Percentiles rank a stretch among this genome's conserved stretches.
Conservation (phyloP, 2,888 invertebrate species). For the Pardosa pseudoannulata region DNA sequence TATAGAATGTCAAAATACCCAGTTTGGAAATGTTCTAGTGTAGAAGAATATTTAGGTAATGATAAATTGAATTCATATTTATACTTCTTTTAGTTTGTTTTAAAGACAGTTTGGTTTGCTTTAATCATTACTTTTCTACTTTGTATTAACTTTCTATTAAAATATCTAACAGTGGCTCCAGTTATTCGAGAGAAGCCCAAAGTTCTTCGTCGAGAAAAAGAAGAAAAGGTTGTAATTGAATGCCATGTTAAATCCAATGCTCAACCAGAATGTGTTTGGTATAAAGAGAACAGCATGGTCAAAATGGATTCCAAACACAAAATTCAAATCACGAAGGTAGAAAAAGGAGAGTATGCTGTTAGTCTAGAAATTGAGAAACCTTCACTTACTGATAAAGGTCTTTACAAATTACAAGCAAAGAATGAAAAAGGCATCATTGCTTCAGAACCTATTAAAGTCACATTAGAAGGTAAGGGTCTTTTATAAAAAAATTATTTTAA, state of each 20-base stretch:
- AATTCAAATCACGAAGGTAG: slow-evolving; percentile 86
- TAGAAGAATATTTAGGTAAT: no score
- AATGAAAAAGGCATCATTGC: slow-evolving; percentile 95
- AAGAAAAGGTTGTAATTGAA: slow-evolving; percentile 91
- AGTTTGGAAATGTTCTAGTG: no score
- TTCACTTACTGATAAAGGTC: slow-evolving; percentile 88
- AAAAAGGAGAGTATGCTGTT: slow-evolving; percentile 90
- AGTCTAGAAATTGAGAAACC: slow-evolving; percentile 93
- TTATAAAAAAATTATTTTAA: neutral
- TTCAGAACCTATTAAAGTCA: slow-evolving; percentile 91
- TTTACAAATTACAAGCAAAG: slow-evolving; percentile 92
- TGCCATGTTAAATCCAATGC: slow-evolving; percentile 95
- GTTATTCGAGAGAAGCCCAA: slow-evolving; percentile 93
- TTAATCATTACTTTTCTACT: no score
- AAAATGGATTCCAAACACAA: slow-evolving; percentile 86
- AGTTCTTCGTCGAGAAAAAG: slow-evolving; percentile 93
- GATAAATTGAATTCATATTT: no score
- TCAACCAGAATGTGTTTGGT: slow-evolving; percentile 95
- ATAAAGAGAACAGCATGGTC: slow-evolving; percentile 88
- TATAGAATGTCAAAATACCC: no score
- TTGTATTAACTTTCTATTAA: slow-evolving; percentile 70
- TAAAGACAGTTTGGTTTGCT: no score
- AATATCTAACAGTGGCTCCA: slow-evolving; percentile 87
- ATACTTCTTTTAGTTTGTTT: no score
- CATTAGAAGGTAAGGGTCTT: slow-evolving; percentile 80